Evolutionary conservation across 2,888 invertebrate species (phyloP).

Genomic region (Volucella zonaria): DNA sequence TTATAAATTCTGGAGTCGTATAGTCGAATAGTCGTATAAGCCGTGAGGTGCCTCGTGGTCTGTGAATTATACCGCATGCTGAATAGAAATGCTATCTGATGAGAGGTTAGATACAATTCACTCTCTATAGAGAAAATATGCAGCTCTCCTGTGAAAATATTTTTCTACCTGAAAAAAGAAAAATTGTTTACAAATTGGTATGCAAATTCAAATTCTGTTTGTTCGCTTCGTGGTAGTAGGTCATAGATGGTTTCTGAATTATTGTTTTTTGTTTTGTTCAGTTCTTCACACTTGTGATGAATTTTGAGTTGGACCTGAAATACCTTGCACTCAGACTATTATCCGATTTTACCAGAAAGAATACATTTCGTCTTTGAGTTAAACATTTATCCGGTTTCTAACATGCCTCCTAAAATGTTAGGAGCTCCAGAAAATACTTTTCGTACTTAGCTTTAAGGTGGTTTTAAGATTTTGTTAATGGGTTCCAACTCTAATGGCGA

Average conservation of each 20-base stretch:
- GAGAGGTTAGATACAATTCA: conserved; percentile 11
- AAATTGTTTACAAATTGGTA: conserved; percentile 46
- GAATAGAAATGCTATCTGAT: conserved; percentile 16
- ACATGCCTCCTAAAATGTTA: too few species aligned
- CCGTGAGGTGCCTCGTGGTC: conserved; percentile 13
- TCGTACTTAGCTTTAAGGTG: too few species aligned
- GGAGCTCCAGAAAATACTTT: too few species aligned
- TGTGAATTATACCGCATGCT: conserved; percentile 38
- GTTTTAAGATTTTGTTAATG: too few species aligned
- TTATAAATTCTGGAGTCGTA: conserved; percentile 46
- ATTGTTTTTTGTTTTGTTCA: conserved; percentile 19
- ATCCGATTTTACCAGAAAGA: too few species aligned
- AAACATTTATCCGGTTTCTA: too few species aligned
- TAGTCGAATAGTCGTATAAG: conserved; percentile 13
- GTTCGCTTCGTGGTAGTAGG: conserved; percentile 30
- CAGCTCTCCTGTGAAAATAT: conserved; percentile 19
- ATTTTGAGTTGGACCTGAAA: background rate
- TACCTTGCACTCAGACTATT: too few species aligned
- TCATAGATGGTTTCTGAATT: conserved; percentile 30
- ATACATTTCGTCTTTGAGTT: too few species aligned
- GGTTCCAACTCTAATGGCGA: too few species aligned
- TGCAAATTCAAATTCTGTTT: conserved; percentile 46
- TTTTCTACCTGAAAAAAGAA: conserved; percentile 3
- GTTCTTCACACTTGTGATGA: background rate
- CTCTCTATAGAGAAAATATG: conserved; percentile 42